These are phyloP conservation scores for Oscheius sp. DNA, from an alignment of 2,888 invertebrate genomes.

Conservation along the genomic window DNA sequence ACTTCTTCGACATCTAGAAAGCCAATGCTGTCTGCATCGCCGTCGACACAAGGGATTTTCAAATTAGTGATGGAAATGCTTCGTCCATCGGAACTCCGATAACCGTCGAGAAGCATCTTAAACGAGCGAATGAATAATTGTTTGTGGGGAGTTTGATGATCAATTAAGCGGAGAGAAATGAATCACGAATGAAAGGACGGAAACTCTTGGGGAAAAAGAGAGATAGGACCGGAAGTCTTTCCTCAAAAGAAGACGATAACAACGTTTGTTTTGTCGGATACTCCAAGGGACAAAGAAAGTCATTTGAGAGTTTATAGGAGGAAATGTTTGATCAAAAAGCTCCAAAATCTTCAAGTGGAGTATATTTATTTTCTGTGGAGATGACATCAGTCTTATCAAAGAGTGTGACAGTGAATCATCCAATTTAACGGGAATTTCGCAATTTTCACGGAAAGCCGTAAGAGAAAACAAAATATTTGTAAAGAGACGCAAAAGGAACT, in stretches of 20 bases:
- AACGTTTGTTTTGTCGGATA: too few relatives aligned
- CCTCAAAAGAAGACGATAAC: too few relatives aligned
- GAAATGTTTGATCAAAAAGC: too few relatives aligned
- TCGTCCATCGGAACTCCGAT: background rate
- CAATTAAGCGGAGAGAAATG: too few relatives aligned
- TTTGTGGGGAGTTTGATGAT: too few relatives aligned
- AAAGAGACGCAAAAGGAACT: background rate
- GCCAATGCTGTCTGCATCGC: slow-evolving; percentile 12
- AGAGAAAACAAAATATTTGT: background rate
- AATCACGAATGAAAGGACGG: background rate
- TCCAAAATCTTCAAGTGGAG: too few relatives aligned
- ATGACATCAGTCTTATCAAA: background rate
- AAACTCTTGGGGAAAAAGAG: background rate
- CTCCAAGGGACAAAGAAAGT: too few relatives aligned
- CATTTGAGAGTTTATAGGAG: too few relatives aligned
- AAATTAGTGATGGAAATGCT: background rate
- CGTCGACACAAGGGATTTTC: background rate
- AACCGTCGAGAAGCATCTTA: background rate
- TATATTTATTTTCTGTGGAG: background rate
- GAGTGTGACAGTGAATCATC: background rate
- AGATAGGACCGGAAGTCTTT: background rate
- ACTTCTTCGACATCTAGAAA: slow-evolving; percentile 22
- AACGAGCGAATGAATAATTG: too few relatives aligned
- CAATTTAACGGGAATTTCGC: background rate
- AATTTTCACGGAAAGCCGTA: background rate